These are phyloP conservation scores for Heliconius eleuchia DNA, from an alignment of 1,140 invertebrate genomes.

Conservation along the genomic window DNA sequence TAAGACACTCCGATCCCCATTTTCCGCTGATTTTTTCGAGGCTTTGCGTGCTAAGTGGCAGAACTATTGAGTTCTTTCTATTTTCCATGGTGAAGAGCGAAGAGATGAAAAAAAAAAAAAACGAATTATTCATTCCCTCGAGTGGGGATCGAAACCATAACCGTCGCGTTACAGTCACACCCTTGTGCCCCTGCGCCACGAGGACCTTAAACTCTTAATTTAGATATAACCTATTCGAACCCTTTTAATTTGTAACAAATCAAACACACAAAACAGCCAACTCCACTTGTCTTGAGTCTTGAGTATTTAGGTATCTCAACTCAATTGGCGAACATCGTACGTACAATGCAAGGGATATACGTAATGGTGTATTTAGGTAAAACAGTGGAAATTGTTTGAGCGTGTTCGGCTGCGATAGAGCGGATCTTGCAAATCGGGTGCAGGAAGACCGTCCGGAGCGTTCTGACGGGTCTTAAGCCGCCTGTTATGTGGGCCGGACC, in stretches of 20 bases:
- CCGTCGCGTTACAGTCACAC: too few species aligned
- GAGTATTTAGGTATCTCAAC: constrained; percentile 1
- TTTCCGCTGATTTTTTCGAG: too few species aligned
- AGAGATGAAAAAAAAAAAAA: too few species aligned
- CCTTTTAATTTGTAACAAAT: neutral
- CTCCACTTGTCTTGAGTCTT: neutral
- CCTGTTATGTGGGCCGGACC: constrained; percentile 53
- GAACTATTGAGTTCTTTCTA: too few species aligned
- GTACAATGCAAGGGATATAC: constrained; percentile 33
- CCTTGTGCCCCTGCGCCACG: too few species aligned
- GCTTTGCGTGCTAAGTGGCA: too few species aligned
- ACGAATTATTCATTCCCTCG: too few species aligned
- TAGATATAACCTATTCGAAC: neutral
- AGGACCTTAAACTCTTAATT: neutral
- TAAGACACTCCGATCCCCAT: too few species aligned
- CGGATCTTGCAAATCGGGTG: constrained; percentile 68
- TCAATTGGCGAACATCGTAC: constrained; percentile 28
- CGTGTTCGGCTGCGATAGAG: constrained; percentile 65
- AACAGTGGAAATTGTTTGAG: constrained; percentile 56
- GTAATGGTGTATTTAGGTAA: constrained; percentile 44
- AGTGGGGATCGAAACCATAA: too few species aligned
- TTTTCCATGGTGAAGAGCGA: too few species aligned
- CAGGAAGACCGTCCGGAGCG: constrained; percentile 46
- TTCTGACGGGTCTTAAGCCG: constrained; percentile 59
- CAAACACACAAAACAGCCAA: constrained; percentile 14